Percentiles rank a stretch among this genome's conserved stretches.
Evolutionary conservation across 92 coral and sea anemone species (phyloP).

Genomic region (Zoanthus gigantus): DNA sequence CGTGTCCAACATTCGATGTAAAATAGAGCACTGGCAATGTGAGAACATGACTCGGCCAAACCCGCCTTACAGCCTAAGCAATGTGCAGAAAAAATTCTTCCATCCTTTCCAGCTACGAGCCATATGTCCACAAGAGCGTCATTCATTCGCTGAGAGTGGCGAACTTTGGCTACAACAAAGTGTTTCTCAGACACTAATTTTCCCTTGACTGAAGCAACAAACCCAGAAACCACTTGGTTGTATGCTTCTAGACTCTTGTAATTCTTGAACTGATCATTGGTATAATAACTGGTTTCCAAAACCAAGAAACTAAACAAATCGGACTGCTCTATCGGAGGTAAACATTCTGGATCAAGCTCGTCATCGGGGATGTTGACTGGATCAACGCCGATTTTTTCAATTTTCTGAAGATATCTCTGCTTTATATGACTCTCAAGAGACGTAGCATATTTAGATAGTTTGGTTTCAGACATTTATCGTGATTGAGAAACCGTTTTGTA

Average conservation of each 20-base stretch:
- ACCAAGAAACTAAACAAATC: neutral
- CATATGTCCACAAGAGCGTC: too few species aligned
- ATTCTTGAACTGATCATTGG: neutral
- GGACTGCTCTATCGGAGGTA: too few species aligned
- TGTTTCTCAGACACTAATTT: neutral
- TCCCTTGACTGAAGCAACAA: neutral
- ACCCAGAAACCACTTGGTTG: constrained; percentile 4
- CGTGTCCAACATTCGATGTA: too few species aligned
- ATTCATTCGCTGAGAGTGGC: too few species aligned
- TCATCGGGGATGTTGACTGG: constrained; percentile 46
- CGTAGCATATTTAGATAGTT: constrained; percentile 41
- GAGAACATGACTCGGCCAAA: too few species aligned
- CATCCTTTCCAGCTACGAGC: too few species aligned
- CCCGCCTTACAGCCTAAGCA: too few species aligned
- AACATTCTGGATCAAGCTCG: neutral
- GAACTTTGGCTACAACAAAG: constrained; percentile 13
- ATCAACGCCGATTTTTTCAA: constrained; percentile 41
- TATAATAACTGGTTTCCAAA: constrained; percentile 39
- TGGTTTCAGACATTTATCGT: neutral
- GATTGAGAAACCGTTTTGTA: too few species aligned
- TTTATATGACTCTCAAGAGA: constrained; percentile 39
- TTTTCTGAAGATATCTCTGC: constrained; percentile 34
- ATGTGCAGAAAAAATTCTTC: too few species aligned
- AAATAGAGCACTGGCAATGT: too few species aligned
- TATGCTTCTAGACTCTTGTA: neutral